Evolutionary conservation across 2,888 invertebrate genomes (phyloP), one percentile per base, ranked within the genome.

Genomic region (Lapara coniferarum): DNA sequence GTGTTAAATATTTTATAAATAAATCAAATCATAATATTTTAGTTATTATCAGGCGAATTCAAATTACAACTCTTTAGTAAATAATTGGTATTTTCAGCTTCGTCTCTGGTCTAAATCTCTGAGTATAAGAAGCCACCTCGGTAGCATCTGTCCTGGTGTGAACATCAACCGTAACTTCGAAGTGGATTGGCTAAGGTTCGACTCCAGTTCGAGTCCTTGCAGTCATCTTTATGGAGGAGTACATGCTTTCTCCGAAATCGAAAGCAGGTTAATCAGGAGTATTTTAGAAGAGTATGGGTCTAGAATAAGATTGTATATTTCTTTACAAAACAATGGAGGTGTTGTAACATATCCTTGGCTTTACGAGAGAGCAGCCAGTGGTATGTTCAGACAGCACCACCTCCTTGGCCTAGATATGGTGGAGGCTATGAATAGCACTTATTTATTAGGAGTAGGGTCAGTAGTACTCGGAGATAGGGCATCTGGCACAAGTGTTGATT

Each of bases 91-190:
- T 69, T 89, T 90, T 56, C 82, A 96, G 95, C 83, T 94, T n/a
- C 94, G 95, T 6, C 84, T 96, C 58, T 97, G 96, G 96, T 93
- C 95, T 5, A 96, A 97, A 84, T 95, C 95, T 0, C 91, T 95
- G 1, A 94, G 95, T n/a, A 89, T 87, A 0, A 79, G 76, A 25
- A 87, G 82, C 56, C 81, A 89, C 25, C 73, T 81, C 0, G 91
- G 88, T 13, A 69, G 84, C 0, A 78, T 85, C 0, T 97, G 97
- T 75, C 88, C 89, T 1, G 97, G 97, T 0, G 95, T 95, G 0
- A 97, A 97, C 85, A 94, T 95, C 4, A 97, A 97, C 82, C 90
- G 97, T 4, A 97, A 97, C 84, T 97, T 96, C 76, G 96, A 95
- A 68, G 94, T 95, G 71, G 94, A 95, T 72, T 97, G 97, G 97